phyloP scores from a whole-genome alignment of 1,140 invertebrate genomes.

The Tetragnatha versicolor region DNA sequence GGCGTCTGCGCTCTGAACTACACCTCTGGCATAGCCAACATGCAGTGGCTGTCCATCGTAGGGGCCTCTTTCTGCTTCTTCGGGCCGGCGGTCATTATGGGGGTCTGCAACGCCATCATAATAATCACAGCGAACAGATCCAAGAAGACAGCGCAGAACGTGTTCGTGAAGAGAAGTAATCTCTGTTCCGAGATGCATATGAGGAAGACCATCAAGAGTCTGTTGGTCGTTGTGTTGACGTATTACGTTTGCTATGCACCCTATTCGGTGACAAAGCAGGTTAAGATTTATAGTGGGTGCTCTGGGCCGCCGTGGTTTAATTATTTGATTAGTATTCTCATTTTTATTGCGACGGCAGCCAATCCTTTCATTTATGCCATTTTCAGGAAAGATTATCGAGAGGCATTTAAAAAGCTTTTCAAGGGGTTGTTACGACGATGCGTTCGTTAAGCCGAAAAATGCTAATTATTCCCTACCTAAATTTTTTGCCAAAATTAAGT shows the following conservation, averaged over 20 bases:
- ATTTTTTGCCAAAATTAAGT: too few species aligned
- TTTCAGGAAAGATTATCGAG: conserved; percentile 40
- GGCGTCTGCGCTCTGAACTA: background rate
- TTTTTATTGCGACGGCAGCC: too few species aligned
- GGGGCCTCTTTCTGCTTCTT: background rate
- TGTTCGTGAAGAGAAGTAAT: background rate
- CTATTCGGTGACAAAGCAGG: background rate
- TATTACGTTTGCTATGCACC: background rate
- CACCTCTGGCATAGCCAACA: too few species aligned
- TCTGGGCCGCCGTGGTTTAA: background rate
- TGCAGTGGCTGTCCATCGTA: background rate
- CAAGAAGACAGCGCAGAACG: background rate
- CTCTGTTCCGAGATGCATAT: background rate
- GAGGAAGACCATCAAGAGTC: too few species aligned
- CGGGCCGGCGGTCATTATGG: background rate
- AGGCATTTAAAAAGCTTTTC: conserved; percentile 21
- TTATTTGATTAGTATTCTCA: background rate
- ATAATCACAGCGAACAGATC: background rate
- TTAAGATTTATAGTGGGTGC: background rate
- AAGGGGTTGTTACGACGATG: too few species aligned
- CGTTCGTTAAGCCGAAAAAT: too few species aligned
- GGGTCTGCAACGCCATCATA: background rate
- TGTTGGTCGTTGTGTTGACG: background rate
- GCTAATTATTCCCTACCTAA: too few species aligned
- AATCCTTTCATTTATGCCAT: too few species aligned